Evolutionary conservation across 1,140 invertebrate species (phyloP).

Genomic region (Zaprionus ghesquierei): DNA sequence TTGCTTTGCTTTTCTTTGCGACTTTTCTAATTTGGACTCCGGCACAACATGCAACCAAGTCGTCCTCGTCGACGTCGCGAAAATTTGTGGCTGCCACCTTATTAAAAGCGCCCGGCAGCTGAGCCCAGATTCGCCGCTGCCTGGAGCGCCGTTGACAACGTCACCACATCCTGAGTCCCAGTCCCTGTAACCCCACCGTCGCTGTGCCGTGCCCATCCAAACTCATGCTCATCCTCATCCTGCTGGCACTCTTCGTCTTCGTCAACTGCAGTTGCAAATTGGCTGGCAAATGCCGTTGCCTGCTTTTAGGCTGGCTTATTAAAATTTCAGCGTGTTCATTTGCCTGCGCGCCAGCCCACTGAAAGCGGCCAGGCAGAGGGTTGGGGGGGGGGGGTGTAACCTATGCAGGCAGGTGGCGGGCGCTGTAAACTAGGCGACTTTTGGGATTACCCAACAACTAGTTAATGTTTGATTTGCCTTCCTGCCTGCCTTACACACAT

Average conservation of each 20-base stretch:
- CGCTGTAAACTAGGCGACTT: slow-evolving; percentile 36
- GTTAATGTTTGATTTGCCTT: slow-evolving; percentile 74
- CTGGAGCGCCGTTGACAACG: slow-evolving; percentile 28
- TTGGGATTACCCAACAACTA: slow-evolving; percentile 65
- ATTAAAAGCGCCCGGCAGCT: slow-evolving; percentile 76
- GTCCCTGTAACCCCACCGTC: neutral
- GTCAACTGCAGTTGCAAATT: slow-evolving; percentile 76
- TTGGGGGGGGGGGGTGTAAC: no score
- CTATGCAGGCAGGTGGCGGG: slow-evolving; percentile 21
- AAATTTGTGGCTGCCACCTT: slow-evolving; percentile 78
- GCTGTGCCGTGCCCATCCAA: neutral
- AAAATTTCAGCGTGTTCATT: slow-evolving; percentile 78
- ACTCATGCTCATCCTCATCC: slow-evolving; percentile 28
- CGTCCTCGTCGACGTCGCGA: slow-evolving; percentile 54
- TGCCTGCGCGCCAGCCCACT: slow-evolving; percentile 55
- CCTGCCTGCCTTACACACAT: slow-evolving; percentile 49
- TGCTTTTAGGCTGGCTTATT: slow-evolving; percentile 79
- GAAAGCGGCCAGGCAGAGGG: neutral
- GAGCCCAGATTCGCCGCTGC: slow-evolving; percentile 28
- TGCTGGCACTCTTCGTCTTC: slow-evolving; percentile 64
- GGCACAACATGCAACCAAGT: slow-evolving; percentile 74
- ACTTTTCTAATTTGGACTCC: slow-evolving; percentile 79
- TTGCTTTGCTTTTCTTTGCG: slow-evolving; percentile 76
- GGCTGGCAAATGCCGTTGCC: slow-evolving; percentile 72
- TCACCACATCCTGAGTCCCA: slow-evolving; percentile 21